phyloP scores from a whole-genome alignment of 1,140 invertebrate species.

The Apis dorsata region DNA sequence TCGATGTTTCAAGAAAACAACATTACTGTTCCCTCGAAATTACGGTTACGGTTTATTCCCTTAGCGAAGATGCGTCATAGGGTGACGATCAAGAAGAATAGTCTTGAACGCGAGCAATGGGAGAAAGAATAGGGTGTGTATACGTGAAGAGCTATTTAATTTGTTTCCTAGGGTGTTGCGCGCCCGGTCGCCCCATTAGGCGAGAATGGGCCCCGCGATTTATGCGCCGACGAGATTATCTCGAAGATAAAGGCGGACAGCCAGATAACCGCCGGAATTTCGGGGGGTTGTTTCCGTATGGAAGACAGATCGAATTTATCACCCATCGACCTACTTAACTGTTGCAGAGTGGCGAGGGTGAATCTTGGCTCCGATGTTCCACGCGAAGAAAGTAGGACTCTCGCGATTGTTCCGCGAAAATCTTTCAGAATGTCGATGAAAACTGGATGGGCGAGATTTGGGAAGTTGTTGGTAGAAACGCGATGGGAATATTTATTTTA shows the following conservation, averaged over 20 bases:
- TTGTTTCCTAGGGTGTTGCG: slow-evolving; percentile 66
- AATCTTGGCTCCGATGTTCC: slow-evolving; percentile 16
- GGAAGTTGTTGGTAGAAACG: not conserved
- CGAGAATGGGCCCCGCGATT: slow-evolving; percentile 68
- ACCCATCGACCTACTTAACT: slow-evolving; percentile 73
- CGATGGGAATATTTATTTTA: no score
- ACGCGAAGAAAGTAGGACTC: not conserved
- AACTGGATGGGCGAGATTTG: not conserved
- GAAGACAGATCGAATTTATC: slow-evolving; percentile 72
- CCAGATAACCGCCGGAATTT: slow-evolving; percentile 66
- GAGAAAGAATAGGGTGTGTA: not conserved
- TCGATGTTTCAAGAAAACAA: not conserved
- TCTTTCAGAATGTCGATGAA: not conserved
- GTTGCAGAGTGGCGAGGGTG: not conserved
- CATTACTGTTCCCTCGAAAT: not conserved
- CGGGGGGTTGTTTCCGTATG: slow-evolving; percentile 44
- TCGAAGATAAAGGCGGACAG: slow-evolving; percentile 68
- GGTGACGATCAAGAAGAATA: slow-evolving; percentile 35
- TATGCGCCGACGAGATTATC: slow-evolving; percentile 74
- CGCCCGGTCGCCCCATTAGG: slow-evolving; percentile 60
- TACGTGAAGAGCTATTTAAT: slow-evolving; percentile 71
- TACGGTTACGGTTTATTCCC: slow-evolving; percentile 48
- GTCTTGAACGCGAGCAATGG: not conserved
- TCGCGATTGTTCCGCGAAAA: not conserved
- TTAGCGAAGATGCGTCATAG: slow-evolving; percentile 45